Conservation (phyloP, 2,888 invertebrate species). For the Agapostemon virescens region DNA sequence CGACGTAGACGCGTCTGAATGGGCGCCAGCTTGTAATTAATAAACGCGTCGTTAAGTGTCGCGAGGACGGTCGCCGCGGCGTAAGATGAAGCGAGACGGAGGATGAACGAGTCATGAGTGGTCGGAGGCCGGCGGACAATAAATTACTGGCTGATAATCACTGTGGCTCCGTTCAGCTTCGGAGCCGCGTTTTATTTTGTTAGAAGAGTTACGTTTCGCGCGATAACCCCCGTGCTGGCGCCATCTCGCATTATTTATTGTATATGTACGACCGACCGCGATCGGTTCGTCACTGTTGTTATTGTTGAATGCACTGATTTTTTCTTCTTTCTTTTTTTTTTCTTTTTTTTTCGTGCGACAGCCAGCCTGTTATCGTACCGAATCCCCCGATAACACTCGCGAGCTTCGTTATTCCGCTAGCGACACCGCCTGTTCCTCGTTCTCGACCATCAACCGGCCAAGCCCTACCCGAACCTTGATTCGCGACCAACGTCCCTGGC, state of each 20-base stretch:
- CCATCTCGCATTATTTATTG: slow-evolving; percentile 72
- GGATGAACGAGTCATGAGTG: slow-evolving; percentile 49
- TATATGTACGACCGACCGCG: slow-evolving; percentile 42
- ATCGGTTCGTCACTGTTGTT: slow-evolving; percentile 55
- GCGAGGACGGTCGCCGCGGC: slow-evolving; percentile 38
- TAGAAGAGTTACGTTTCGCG: slow-evolving; percentile 69
- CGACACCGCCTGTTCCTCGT: slow-evolving; percentile 30
- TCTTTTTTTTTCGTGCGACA: slow-evolving; percentile 39
- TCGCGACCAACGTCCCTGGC: slow-evolving; percentile 22
- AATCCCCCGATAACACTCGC: slow-evolving; percentile 57
- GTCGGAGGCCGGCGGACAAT: slow-evolving; percentile 60
- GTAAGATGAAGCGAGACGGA: slow-evolving; percentile 32
- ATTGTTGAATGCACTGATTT: slow-evolving; percentile 58
- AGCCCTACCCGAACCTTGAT: slow-evolving; percentile 27
- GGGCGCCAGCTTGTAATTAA: slow-evolving; percentile 65
- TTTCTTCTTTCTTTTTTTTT: too few species aligned
- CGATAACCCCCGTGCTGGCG: slow-evolving; percentile 76
- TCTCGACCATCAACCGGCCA: slow-evolving; percentile 13
- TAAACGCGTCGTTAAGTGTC: slow-evolving; percentile 61
- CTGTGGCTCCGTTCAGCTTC: slow-evolving; percentile 57
- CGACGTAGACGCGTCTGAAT: slow-evolving; percentile 54
- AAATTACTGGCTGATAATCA: slow-evolving; percentile 67
- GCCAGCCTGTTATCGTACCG: slow-evolving; percentile 49
- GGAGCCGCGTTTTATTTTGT: slow-evolving; percentile 68
- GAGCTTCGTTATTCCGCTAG: slow-evolving; percentile 34